Evolutionary conservation across 1,140 invertebrate species (phyloP).

Genomic region (Euura saliciscinereae): DNA sequence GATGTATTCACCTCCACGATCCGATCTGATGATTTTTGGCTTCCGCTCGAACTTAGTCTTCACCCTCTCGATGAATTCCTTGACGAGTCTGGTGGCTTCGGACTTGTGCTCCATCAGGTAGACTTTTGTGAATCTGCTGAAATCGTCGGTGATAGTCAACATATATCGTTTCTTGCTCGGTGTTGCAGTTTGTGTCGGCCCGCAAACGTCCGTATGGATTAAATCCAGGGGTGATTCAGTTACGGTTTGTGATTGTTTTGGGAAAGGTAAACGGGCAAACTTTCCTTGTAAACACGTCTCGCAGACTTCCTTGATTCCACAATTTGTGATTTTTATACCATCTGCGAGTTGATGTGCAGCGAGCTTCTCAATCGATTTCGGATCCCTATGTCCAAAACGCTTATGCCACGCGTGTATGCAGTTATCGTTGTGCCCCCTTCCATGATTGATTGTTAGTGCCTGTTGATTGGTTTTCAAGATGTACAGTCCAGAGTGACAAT

Average conservation of each 20-base stretch:
- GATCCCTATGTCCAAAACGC: constrained; percentile 31
- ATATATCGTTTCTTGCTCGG: constrained; percentile 41
- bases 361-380: constrained; percentile 24
- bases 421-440: neutral
- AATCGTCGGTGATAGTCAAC: constrained; percentile 48
- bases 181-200: constrained; percentile 29
- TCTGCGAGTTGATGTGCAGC: constrained; percentile 21
- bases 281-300: constrained; percentile 25
- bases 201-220: constrained; percentile 33
- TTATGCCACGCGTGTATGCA: constrained; percentile 35
- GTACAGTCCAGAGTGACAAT: too few species aligned
- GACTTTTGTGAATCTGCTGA: constrained; percentile 37
- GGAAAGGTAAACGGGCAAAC: constrained; percentile 19
- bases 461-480: too few species aligned
- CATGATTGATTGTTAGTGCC: too few species aligned
- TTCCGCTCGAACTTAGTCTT: too few species aligned
- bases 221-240: constrained; percentile 1
- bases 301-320: constrained; percentile 3
- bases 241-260: constrained; percentile 22
- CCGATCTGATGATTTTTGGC: constrained; percentile 23
- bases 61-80: constrained; percentile 12
- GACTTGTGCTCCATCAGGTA: constrained; percentile 38
- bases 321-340: constrained; percentile 19
- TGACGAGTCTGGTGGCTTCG: neutral
- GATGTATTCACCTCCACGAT: constrained; percentile 36